Base-by-base conservation (phyloP, 92 coral and sea anemone species). In the Heteractis magnifica region DNA sequence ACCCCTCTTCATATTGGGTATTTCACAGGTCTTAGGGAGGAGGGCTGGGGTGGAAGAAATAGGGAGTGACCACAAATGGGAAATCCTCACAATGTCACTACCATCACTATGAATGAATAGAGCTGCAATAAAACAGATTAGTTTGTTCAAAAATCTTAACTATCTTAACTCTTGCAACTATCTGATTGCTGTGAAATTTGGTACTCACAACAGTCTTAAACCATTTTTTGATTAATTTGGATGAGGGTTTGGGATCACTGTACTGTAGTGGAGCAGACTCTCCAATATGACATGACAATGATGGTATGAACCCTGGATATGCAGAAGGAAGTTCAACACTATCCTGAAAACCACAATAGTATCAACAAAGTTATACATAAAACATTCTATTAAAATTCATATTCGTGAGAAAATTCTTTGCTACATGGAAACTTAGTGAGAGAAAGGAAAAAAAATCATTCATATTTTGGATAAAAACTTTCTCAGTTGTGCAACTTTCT, bases 181-280 rank as follows among this genome's bases (percentile, higher is more conserved):
- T 26, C 26, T 26, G 1, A n/a, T 34, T 34, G 70, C 41, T 10
- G 10, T 80, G 80, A 4, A 14, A 65, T 5, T 55, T 8, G 41
- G 19, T 16, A 21, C 97, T 82, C 88, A 95, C 98, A 91, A 95
- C 97, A 49, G 65, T 77, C 76, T 84, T 93, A 62, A 96, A 78
- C 98, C 98, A 96, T 72, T 75, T 79, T 20, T 62, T 87, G 4
- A 96, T 71, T 65, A 97, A 89, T 55, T 72, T 87, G 56, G 52
- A 44, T 19, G 85, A 72, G 26, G 76, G 82, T n/a, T 79, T 75
- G 3, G 65, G 73, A 50, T 79, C 78, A 26, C 77, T 18, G 51
- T 86, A 59, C 53, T 83, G 87, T 80, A 93, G 50, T 9, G 92
- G 94, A 73, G 94, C 19, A 51, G 92, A 77, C 16, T 93, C 87